Percentiles rank a stretch among this genome's conserved stretches.
Conservation (phyloP, 1,140 invertebrate genomes). For the Capitella teleta region DNA sequence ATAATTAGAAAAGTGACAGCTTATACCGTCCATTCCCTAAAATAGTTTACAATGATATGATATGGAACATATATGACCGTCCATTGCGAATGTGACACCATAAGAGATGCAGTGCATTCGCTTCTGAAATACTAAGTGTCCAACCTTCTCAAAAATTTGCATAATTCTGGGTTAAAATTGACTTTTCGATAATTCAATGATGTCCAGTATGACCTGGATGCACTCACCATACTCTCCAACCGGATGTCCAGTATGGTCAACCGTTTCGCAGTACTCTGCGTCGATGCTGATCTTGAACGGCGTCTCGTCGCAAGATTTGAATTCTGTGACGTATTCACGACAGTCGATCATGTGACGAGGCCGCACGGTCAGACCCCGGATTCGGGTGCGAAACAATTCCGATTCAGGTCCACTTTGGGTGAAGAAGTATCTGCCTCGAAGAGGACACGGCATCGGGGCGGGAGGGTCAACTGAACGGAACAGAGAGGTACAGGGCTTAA, state of each 20-base stretch:
- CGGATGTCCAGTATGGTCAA: conserved; percentile 82
- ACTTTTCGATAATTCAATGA: too few species aligned
- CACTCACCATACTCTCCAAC: conserved; percentile 51
- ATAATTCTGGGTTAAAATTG: too few species aligned
- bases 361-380: conserved; percentile 85
- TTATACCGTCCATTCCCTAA: too few species aligned
- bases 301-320: conserved; percentile 62
- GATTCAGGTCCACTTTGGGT: conserved; percentile 67
- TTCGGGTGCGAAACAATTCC: conserved; percentile 72
- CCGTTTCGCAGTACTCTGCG: conserved; percentile 85
- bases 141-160: neutral
- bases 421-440: conserved; percentile 91
- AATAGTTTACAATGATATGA: too few species aligned
- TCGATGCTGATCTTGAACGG: conserved; percentile 89
- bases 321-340: conserved; percentile 84
- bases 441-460: conserved; percentile 80
- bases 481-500: neutral
- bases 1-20: too few species aligned
- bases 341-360: conserved; percentile 86
- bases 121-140: too few species aligned
- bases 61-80: too few species aligned
- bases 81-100: too few species aligned
- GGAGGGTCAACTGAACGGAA: conserved; percentile 67
- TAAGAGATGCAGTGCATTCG: too few species aligned
- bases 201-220: too few species aligned